Percentiles rank a stretch among this genome's conserved stretches.
These are phyloP conservation scores for Himantopus leucocephalus DNA, from an alignment of 2,113 vertebrate genomes.

Conservation along the genomic window DNA sequence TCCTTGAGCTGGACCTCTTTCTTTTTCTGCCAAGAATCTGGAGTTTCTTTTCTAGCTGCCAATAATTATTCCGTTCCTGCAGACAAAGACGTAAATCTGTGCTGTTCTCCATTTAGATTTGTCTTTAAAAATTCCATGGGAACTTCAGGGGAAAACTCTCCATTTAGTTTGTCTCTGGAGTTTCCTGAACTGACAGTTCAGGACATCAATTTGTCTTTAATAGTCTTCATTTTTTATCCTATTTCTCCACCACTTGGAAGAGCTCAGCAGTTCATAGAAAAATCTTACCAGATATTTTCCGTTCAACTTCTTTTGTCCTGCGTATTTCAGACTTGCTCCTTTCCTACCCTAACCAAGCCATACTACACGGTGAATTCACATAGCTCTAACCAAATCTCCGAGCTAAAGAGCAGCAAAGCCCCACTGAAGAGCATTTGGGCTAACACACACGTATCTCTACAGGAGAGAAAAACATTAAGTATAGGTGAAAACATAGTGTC, in stretches of 20 bases:
- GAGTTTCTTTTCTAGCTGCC: constrained; percentile 55
- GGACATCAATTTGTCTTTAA: constrained; percentile 46
- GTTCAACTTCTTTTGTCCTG: background rate
- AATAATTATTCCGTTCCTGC: constrained; percentile 48
- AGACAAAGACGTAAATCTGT: constrained; percentile 53
- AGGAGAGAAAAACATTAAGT: background rate
- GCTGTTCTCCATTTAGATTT: constrained; percentile 47
- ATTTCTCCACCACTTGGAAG: constrained; percentile 16
- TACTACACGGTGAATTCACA: rapidly evolving
- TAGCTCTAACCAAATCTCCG: background rate
- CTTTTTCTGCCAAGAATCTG: constrained; percentile 31
- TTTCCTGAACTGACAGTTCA: constrained; percentile 51
- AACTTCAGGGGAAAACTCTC: constrained; percentile 43
- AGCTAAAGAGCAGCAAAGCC: background rate
- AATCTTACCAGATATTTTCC: background rate
- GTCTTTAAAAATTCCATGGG: constrained; percentile 41
- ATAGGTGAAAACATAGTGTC: background rate
- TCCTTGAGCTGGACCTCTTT: background rate
- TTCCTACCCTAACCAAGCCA: background rate
- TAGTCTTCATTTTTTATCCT: constrained; percentile 38
- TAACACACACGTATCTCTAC: background rate
- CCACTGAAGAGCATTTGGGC: too few species aligned
- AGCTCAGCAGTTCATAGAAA: background rate
- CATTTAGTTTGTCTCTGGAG: constrained; percentile 51
- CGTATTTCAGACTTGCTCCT: background rate